These are phyloP conservation scores for Carassius auratus DNA, from an alignment of 2,113 vertebrate species.

Conservation along the genomic window DNA sequence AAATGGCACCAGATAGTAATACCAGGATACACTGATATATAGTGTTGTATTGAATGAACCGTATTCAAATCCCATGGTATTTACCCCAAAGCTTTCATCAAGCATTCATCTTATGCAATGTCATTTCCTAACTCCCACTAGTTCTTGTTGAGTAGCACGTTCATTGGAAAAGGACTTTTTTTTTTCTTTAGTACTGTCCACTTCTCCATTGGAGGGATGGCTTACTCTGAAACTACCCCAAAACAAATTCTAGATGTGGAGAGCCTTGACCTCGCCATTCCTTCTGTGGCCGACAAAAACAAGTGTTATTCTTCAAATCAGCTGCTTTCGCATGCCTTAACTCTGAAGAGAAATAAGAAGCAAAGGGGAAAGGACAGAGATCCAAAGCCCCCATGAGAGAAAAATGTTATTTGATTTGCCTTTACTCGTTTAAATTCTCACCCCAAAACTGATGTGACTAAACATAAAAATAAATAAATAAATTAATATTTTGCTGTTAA, in stretches of 20 bases:
- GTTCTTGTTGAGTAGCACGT: neutral
- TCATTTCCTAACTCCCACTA: neutral
- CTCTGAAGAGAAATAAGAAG: constrained; percentile 18
- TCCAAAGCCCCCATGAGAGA: constrained; percentile 47
- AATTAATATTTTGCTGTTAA: neutral
- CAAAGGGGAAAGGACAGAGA: constrained; percentile 27
- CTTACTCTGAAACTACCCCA: constrained; percentile 29
- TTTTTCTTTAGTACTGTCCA: neutral
- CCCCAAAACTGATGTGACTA: neutral
- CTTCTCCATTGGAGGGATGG: constrained; percentile 2
- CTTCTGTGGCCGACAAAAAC: constrained; percentile 43
- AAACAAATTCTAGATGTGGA: constrained; percentile 61
- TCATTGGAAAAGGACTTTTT: constrained; percentile 2
- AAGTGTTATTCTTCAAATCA: constrained; percentile 38
- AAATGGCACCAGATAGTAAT: neutral
- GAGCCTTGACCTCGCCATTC: constrained; percentile 44
- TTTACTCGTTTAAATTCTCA: neutral
- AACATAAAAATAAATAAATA: neutral
- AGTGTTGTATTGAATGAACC: neutral
- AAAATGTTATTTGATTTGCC: neutral
- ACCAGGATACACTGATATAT: neutral
- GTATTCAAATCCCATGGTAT: neutral
- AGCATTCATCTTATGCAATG: neutral
- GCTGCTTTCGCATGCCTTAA: constrained; percentile 45
- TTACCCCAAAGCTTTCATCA: constrained; percentile 1